A percentile compares a stretch with the other conserved stretches of the same genome.
Conservation (phyloP, 2,113 vertebrate genomes). For the Myotis yumanensis region DNA sequence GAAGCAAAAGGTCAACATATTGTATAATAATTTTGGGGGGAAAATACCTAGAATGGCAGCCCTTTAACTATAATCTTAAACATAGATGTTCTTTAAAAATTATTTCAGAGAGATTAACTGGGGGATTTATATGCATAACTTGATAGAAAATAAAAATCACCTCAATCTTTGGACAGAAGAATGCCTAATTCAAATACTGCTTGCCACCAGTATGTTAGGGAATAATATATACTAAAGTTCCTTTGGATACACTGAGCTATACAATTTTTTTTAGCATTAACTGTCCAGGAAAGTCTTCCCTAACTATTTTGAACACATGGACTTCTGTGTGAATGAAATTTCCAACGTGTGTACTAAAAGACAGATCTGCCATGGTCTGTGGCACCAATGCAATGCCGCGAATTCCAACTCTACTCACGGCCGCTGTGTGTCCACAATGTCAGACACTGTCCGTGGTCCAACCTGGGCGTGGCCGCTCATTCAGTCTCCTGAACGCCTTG, state of each 20-base stretch:
- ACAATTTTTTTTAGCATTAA: background rate
- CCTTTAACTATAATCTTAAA: slow-evolving; percentile 2
- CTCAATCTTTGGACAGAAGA: background rate
- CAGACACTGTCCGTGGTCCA: background rate
- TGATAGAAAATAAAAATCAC: background rate
- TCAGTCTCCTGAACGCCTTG: background rate
- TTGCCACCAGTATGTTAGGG: background rate
- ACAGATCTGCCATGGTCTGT: background rate
- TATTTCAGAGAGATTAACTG: background rate
- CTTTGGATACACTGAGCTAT: background rate
- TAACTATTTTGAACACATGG: background rate
- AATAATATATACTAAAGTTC: background rate
- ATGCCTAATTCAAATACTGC: background rate
- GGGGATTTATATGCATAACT: background rate
- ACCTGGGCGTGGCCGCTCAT: background rate
- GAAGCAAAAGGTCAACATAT: background rate
- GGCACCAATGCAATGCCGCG: background rate
- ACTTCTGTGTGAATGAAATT: background rate
- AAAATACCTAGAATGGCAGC: background rate
- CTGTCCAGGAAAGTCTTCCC: background rate
- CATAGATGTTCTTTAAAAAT: background rate
- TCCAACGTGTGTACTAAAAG: background rate
- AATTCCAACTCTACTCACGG: background rate
- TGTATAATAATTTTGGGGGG: background rate
- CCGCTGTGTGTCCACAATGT: too few species aligned